Conservation (phyloP, 2,113 vertebrate genomes). For the Salvelinus namaycush region DNA sequence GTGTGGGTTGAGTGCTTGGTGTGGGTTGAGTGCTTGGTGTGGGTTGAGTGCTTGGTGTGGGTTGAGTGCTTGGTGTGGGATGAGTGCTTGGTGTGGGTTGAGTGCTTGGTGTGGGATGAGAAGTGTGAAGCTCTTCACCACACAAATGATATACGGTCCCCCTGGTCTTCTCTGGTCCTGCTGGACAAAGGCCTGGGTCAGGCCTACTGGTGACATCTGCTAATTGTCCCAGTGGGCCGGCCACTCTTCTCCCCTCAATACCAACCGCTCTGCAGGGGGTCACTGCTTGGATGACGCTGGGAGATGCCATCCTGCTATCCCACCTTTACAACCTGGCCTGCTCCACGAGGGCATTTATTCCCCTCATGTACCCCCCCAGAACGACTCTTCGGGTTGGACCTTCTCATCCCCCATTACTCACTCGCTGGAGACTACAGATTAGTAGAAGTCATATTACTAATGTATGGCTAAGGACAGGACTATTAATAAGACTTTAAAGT, state of each 20-base stretch:
- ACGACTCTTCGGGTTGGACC: no score
- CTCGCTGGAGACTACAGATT: neutral
- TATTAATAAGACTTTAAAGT: neutral
- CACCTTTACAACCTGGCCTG: slow-evolving; percentile 38
- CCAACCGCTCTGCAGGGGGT: slow-evolving; percentile 51
- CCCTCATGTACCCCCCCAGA: neutral
- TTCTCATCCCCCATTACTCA: no score
- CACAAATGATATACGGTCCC: neutral
- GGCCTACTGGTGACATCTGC: slow-evolving; percentile 69
- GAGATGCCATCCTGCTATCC: slow-evolving; percentile 53
- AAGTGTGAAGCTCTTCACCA: neutral
- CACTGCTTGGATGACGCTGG: slow-evolving; percentile 39
- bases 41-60: no score
- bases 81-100: no score
- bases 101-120: no score
- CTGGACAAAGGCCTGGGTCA: slow-evolving; percentile 68
- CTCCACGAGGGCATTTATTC: slow-evolving; percentile 34
- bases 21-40: no score
- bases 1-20: no score
- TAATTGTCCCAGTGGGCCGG: slow-evolving; percentile 74
- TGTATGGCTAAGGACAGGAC: no score
- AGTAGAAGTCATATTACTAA: neutral
- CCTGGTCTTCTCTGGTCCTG: slow-evolving; percentile 14
- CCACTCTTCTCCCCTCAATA: slow-evolving; percentile 48
- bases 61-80: no score